These are phyloP conservation scores for Campoplex nolae DNA, from an alignment of 2,888 invertebrate genomes.

Conservation along the genomic window DNA sequence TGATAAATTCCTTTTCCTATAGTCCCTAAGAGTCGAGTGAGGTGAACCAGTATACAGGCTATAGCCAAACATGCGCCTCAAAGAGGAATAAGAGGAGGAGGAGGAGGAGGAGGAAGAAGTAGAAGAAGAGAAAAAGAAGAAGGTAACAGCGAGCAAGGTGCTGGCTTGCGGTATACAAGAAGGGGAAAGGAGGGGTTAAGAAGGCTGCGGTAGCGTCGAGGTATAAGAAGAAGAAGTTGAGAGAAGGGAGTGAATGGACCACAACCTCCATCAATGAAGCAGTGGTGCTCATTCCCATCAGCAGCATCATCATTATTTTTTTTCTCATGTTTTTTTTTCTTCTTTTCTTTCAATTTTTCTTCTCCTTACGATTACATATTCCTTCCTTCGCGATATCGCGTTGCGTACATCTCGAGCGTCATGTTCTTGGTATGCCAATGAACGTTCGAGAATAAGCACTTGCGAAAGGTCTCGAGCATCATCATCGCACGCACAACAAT, in stretches of 20 bases:
- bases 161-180: slow-evolving; percentile 20
- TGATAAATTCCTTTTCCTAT: slow-evolving; percentile 55
- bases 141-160: slow-evolving; percentile 10
- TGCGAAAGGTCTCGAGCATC: neutral
- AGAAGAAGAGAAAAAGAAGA: slow-evolving; percentile 33
- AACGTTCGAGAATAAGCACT: slow-evolving; percentile 39
- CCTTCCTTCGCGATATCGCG: slow-evolving; percentile 11
- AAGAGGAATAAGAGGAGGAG: slow-evolving; percentile 4
- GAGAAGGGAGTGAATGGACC: slow-evolving; percentile 77
- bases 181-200: slow-evolving; percentile 18
- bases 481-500: slow-evolving; percentile 26
- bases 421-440: slow-evolving; percentile 68
- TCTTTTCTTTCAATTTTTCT: neutral
- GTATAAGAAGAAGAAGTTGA: slow-evolving; percentile 71
- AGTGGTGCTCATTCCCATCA: slow-evolving; percentile 78
- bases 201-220: slow-evolving; percentile 53
- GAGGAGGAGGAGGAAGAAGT: slow-evolving; percentile 18
- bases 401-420: slow-evolving; percentile 60
- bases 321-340: neutral
- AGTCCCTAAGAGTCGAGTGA: slow-evolving; percentile 61
- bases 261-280: slow-evolving; percentile 83
- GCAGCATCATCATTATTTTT: neutral
- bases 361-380: neutral
- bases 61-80: slow-evolving; percentile 43
- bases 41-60: slow-evolving; percentile 68